Percentiles rank a stretch among this genome's conserved stretches.
These are phyloP conservation scores for Daphoenositta chrysoptera DNA, from an alignment of 2,113 vertebrate genomes.

Conservation along the genomic window DNA sequence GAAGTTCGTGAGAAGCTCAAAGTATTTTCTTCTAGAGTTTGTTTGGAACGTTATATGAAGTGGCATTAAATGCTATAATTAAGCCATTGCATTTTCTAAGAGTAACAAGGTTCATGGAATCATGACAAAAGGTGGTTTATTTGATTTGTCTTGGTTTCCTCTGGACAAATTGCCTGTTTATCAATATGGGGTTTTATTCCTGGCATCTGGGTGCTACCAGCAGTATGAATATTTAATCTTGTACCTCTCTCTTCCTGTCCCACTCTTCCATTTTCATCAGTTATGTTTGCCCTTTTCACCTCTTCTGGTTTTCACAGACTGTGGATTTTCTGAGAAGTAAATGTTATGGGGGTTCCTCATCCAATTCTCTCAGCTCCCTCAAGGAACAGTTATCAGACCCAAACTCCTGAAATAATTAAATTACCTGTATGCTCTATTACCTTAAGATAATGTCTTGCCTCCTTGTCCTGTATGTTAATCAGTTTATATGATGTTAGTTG, in stretches of 20 bases:
- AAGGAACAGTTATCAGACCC: neutral
- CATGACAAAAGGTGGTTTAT: neutral
- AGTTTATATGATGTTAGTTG: neutral
- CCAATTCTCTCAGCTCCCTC: neutral
- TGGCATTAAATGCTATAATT: neutral
- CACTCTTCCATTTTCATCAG: neutral
- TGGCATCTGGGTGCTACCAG: neutral
- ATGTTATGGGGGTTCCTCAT: neutral
- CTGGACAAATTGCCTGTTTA: neutral
- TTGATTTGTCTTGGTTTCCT: neutral
- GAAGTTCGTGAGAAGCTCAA: neutral
- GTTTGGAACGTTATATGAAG: neutral
- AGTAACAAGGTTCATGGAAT: neutral
- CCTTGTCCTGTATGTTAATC: neutral
- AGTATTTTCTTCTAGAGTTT: neutral
- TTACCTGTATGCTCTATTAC: neutral
- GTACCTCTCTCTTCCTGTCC: neutral
- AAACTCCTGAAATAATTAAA: neutral
- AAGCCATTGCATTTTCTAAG: neutral
- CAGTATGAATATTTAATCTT: neutral
- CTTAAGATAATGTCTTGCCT: neutral
- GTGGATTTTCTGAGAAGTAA: neutral
- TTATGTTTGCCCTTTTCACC: neutral
- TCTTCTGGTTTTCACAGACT: neutral
- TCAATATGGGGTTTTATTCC: neutral